Evolutionary conservation across 2,888 invertebrate genomes (phyloP), one percentile per base, ranked within the genome.

Genomic region (Epirrita christyi): DNA sequence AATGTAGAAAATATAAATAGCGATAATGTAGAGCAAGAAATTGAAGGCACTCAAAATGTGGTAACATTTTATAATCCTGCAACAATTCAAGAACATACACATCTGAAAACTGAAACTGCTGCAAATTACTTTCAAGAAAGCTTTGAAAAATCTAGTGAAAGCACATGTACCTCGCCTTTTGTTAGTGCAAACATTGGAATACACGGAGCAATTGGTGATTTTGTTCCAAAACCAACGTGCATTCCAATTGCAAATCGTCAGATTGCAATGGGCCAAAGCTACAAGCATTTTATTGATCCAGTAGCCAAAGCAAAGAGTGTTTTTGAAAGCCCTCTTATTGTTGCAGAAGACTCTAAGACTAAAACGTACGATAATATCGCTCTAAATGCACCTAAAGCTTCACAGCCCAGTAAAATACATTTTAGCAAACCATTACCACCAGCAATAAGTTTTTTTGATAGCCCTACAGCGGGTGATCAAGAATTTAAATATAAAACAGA

Each of bases 401-500:
- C 14, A 29, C 49, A 36, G 32, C n/a, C n/a, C n/a, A 29, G 42
- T 28, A 41, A 13, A 29, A 14, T 37, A 44, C 49, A 29, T 34
- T 46, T 60, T 9, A 57, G 29, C 21, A 38, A 44, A 40, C 56
- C 55, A 15, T 47, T 62, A 2, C 42, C 58, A 28, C 55, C 68
- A 38, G 62, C 63, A 14, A 43, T 52, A 10, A 64, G 50, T 48
- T 66, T 64, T 42, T 66, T 64, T 15, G 61, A 66, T 42, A 57
- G 44, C 8, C 58, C 64, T 43, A 4, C 15, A 45, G 6, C 29
- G 32, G 36, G 14, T 29, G 37, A 37, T 36, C 29, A 46, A 29
- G 37, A 51, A 40, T 49, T 15, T 13, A 52, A 58, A 15, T 21
- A 2, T 8, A 49, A 57, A 47, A 41, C 49, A n/a, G 46, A 40